Base-by-base conservation (phyloP, 2,888 invertebrate species). In the Seladonia tumulorum region DNA sequence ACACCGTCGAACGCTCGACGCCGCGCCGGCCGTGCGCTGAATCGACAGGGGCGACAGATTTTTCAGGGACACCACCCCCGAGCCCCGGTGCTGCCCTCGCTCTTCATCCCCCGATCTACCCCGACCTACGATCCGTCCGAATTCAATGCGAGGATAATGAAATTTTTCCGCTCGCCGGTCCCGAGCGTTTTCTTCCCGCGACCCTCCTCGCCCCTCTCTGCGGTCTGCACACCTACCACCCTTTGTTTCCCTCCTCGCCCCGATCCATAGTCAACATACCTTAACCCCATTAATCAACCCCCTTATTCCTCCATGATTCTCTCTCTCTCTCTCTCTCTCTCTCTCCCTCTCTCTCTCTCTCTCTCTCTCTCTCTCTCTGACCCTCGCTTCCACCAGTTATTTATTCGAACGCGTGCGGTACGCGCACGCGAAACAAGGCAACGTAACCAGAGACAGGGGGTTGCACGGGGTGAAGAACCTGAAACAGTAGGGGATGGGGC, bases 131-230 rank as follows among this genome's bases (percentile, higher is more conserved):
- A 87, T 89, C 90, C 90, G 91, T 92, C 91, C 86, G 88, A 85
- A 90, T 91, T 90, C 92, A 90, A 92, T 90, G 89, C 87, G 89
- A 90, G 90, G 90, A 92, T 93, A 93, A 94, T 93, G 92, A 92
- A 93, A 93, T 92, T 93, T 93, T 92, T 93, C 92, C 92, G 89
- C 88, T 89, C 87, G 87, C 76, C 85, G 82, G 87, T 77, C 86
- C 76, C 79, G 76, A 82, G 74, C 81, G 79, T 84, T 88, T 82
- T 87, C 77, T 74, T 66, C 75, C 35, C 35, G 53, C 57, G n/a
- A 53, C 81, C 76, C 71, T 81, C 81, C 47, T 76, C 78, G 35
- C 57, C 49, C 39, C 75, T 68, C 60, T 72, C 60, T 60, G 16
- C n/a, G 57, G 25, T 42, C 68, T n/a, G 68, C 68, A 42, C 68